These are phyloP conservation scores for Heliconius nattereri DNA, from an alignment of 1,140 invertebrate genomes.

Conservation along the genomic window DNA sequence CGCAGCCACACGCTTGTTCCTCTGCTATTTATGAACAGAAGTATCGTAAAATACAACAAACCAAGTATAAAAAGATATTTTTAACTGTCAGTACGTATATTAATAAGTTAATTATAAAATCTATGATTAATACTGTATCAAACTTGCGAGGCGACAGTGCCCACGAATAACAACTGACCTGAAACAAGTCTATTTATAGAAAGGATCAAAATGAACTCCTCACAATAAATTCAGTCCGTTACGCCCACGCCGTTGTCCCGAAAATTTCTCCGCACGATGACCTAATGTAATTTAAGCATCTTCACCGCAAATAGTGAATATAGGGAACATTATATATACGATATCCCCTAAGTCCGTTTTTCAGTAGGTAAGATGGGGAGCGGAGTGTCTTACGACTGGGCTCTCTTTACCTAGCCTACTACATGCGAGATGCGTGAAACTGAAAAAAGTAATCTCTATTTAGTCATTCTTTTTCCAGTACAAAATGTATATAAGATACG, in stretches of 20 bases:
- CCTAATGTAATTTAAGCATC: background rate
- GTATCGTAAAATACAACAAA: background rate
- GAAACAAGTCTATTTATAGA: slow-evolving; percentile 29
- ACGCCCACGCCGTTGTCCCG: slow-evolving; percentile 20
- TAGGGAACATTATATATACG: too few species aligned
- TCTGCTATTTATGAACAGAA: background rate
- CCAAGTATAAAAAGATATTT: background rate
- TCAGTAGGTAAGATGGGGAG: too few species aligned
- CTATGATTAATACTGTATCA: background rate
- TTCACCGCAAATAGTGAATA: background rate
- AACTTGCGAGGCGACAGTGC: background rate
- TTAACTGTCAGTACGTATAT: background rate
- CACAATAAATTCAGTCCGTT: slow-evolving; percentile 9
- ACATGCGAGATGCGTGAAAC: too few species aligned
- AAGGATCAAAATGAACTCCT: slow-evolving; percentile 26
- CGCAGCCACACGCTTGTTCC: too few species aligned
- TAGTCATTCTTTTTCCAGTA: too few species aligned
- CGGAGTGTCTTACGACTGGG: too few species aligned
- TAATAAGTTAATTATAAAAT: background rate
- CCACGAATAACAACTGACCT: slow-evolving; percentile 33
- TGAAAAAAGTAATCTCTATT: too few species aligned
- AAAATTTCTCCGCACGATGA: slow-evolving; percentile 18
- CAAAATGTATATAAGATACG: too few species aligned
- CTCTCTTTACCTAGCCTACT: too few species aligned
- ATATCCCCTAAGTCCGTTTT: too few species aligned